Conservation (phyloP, 2,797 vertebrate species). For the Xerus rutilus region DNA sequence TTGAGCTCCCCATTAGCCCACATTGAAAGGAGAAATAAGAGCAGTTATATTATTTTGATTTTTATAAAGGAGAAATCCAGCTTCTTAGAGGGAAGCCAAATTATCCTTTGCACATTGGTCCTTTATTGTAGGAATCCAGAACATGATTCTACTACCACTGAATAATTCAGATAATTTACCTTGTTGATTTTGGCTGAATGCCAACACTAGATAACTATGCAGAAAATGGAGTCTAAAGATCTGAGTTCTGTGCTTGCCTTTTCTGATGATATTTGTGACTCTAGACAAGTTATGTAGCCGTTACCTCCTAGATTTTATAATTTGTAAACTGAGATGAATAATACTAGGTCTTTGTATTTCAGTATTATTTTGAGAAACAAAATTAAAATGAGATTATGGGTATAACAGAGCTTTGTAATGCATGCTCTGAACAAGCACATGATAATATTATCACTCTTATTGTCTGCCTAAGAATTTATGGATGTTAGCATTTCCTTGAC, state of each 20-base stretch:
- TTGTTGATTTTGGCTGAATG: not conserved
- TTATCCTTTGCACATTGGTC: not conserved
- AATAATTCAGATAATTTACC: not conserved
- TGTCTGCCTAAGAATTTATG: not conserved
- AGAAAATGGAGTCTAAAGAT: not conserved
- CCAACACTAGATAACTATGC: not conserved
- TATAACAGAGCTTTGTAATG: constrained; percentile 40
- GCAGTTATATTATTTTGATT: not conserved
- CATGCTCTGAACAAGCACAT: not conserved
- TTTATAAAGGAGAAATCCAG: not conserved
- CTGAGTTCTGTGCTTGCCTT: not conserved
- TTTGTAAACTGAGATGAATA: not conserved
- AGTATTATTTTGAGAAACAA: constrained; percentile 44
- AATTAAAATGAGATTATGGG: not conserved
- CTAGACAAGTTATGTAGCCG: not conserved
- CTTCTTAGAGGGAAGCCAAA: constrained; percentile 7
- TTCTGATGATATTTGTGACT: not conserved
- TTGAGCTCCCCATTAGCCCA: not conserved
- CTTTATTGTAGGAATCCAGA: not conserved
- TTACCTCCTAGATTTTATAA: not conserved
- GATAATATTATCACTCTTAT: not conserved
- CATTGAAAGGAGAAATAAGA: constrained; percentile 20
- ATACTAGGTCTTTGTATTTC: constrained; percentile 20
- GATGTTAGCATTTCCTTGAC: not conserved
- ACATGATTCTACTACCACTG: not conserved